These are phyloP conservation scores for Anarhynchus alexandrinus DNA, from an alignment of 2,113 vertebrate genomes.

Conservation along the genomic window DNA sequence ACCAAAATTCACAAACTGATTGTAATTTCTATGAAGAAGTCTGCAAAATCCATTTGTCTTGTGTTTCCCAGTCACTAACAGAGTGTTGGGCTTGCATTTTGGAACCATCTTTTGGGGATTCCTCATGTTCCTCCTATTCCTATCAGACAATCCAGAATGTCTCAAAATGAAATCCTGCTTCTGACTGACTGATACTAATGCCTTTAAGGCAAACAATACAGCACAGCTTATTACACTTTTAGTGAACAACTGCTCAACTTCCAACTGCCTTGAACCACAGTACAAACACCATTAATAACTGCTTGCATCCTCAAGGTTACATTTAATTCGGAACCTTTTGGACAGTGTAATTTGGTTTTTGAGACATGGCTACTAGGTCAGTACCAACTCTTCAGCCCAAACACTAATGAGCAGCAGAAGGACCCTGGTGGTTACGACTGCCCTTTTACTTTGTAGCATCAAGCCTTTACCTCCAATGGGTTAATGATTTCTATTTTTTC, in stretches of 20 bases:
- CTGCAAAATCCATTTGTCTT: background rate
- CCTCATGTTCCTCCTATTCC: background rate
- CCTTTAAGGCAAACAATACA: background rate
- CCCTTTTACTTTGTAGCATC: background rate
- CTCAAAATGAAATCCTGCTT: background rate
- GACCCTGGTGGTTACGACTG: background rate
- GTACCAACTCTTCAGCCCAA: background rate
- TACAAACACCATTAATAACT: background rate
- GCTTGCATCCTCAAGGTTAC: background rate
- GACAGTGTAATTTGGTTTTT: background rate
- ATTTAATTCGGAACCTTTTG: background rate
- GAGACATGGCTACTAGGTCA: background rate
- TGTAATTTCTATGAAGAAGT: background rate
- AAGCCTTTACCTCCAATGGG: background rate
- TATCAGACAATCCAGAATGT: too few relatives aligned
- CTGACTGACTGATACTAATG: background rate
- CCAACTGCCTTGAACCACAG: background rate
- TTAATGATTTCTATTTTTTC: background rate
- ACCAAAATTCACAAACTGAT: background rate
- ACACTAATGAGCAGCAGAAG: background rate
- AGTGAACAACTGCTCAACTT: background rate
- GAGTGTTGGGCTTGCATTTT: background rate
- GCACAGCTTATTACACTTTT: background rate
- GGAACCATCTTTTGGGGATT: background rate
- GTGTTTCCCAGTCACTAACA: background rate